Conservation (phyloP, 2,888 invertebrate species). For the Cosmia pyralina region DNA sequence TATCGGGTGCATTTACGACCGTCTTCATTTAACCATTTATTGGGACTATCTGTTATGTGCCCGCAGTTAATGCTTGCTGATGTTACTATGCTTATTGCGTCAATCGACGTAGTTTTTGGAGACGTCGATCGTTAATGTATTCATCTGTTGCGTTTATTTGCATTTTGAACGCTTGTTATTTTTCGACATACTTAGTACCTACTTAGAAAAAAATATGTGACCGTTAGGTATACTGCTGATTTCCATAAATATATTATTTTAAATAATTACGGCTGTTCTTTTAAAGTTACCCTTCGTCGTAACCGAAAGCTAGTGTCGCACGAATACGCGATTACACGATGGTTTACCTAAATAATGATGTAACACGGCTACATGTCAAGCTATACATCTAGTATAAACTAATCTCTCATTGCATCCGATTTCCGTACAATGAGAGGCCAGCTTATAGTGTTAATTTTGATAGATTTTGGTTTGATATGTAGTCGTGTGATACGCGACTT, state of each 20-base stretch:
- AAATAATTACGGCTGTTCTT: background rate
- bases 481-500: no score
- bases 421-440: no score
- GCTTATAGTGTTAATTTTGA: no score
- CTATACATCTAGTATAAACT: no score
- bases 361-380: no score
- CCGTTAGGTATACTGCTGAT: background rate
- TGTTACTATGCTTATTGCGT: conserved; percentile 94
- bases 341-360: no score
- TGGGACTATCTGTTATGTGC: conserved; percentile 91
- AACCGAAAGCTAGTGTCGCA: background rate
- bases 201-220: background rate
- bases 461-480: no score
- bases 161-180: background rate
- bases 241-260: conserved; percentile 1
- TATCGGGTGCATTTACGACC: conserved; percentile 92
- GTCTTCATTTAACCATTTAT: conserved; percentile 90
- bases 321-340: background rate
- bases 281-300: background rate
- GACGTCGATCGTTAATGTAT: conserved; percentile 90
- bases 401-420: no score
- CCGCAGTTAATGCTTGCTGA: conserved; percentile 94
- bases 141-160: background rate
- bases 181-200: no score
- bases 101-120: conserved; percentile 91